These are phyloP conservation scores for Misgurnus mizolepis DNA, from an alignment of 2,113 vertebrate genomes.

Conservation along the genomic window DNA sequence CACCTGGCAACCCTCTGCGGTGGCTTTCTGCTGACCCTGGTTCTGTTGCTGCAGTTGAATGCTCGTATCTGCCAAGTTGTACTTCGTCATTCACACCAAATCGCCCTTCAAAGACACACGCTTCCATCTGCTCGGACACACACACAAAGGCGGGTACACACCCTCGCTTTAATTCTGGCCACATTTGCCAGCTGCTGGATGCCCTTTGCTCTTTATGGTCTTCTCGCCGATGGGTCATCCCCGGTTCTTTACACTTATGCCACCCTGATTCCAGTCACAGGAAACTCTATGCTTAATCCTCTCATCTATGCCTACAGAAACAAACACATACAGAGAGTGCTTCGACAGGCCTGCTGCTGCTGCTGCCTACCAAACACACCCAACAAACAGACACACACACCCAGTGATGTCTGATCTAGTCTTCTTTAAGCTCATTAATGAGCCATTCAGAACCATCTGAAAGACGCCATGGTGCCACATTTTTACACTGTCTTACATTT, in stretches of 20 bases:
- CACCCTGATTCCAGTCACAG: slow-evolving; percentile 89
- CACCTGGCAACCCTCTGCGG: slow-evolving; percentile 85
- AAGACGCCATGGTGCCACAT: slow-evolving; percentile 38
- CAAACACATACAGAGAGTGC: slow-evolving; percentile 89
- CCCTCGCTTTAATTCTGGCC: slow-evolving; percentile 83
- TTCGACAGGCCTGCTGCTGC: slow-evolving; percentile 87
- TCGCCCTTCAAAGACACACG: slow-evolving; percentile 90
- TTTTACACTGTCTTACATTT: background rate
- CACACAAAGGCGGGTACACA: slow-evolving; percentile 80
- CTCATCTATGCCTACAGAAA: slow-evolving; percentile 93
- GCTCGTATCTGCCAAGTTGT: slow-evolving; percentile 87
- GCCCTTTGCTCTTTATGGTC: slow-evolving; percentile 88
- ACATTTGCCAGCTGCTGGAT: slow-evolving; percentile 92
- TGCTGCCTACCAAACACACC: slow-evolving; percentile 73
- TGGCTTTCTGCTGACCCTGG: slow-evolving; percentile 83
- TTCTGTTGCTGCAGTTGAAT: slow-evolving; percentile 86
- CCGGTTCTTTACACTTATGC: slow-evolving; percentile 84
- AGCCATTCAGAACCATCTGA: slow-evolving; percentile 4
- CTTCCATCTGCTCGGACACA: slow-evolving; percentile 80
- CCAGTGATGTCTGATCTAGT: slow-evolving; percentile 86
- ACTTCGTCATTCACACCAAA: slow-evolving; percentile 89
- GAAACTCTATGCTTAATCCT: slow-evolving; percentile 91
- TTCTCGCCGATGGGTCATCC: slow-evolving; percentile 82
- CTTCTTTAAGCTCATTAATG: background rate
- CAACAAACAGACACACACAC: slow-evolving; percentile 78